Base-by-base conservation (phyloP, 2,113 vertebrate genomes). In the Rhegmatorhina hoffmannsi region DNA sequence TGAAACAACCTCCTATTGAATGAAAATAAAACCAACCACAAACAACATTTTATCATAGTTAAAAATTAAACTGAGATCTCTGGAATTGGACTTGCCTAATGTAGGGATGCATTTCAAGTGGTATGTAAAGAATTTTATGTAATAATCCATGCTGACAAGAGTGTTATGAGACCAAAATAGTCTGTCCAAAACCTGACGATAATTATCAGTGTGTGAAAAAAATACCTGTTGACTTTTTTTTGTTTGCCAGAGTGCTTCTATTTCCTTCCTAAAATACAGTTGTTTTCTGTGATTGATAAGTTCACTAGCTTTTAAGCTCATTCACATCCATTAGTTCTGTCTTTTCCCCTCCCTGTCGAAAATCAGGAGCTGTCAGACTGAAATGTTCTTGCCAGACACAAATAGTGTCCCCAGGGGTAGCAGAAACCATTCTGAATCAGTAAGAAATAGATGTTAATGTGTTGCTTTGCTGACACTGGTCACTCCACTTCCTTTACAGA, bases 251-350 rank as follows among this genome's bases (percentile, higher is more conserved):
- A 97, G 87, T 92, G 94, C 82, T 38, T 92, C 63, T 89, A 44
- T 97, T 96, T 97, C 78, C 87, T 97, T 95, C 93, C 87, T 59
- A 53, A 97, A 97, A 96, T 95, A 93, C 81, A 88, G 75, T 93
- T 95, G 89, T 95, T 97, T 97, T 87, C 29, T 55, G 40, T 97
- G 96, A 98, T 96, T 98, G 98, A 97, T 98, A 98, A 96, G 92
- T 96, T 97, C 84, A 38, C 88, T 84, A 92, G 97, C 96, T 98
- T 98, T 97, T 97, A 97, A 97, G 94, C 95, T 97, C 85, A 95
- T 96, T 97, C 95, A 87, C 79, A 81, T 97, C 97, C 98, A 98
- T 98, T 98, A 98, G 93, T 96, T 98, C 92, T 97, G 96, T 81
- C 52, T 97, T 95, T 95, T 74, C 79, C 80, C 59, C 89, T 95